Base-by-base conservation (phyloP, 2,888 invertebrate species). In the Cancer borealis region DNA sequence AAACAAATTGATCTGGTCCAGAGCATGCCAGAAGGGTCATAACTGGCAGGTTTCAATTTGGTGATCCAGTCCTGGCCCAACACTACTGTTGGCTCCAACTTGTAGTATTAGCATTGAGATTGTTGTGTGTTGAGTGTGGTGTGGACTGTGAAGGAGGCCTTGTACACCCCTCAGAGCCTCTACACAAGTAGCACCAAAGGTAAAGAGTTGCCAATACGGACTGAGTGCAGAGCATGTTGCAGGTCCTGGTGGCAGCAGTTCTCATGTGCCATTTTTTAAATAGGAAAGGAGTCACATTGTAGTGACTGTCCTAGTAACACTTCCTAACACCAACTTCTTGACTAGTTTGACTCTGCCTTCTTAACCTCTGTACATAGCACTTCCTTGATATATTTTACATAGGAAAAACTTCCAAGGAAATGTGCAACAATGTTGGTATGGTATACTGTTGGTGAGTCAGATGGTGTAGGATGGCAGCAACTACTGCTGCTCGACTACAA, bases 111-210 rank as follows among this genome's bases (percentile, higher is more conserved):
- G 84, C 84, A 84, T 14, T 84, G 39, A 84, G 39, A 84, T n/a
- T 79, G 26, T 92, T 30, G 10, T 47, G 45, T 88, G 60, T 49
- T 30, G n/a, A 39, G 87, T 84, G 88, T 30, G 47, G 30, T 87
- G 49, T 87, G 92, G 87, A 39, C 87, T 45, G 54, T 92, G 79
- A 46, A 17, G 46, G 93, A 73, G 47, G 87, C 87, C 91, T 79
- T 89, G 66, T 94, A 89, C 92, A 54, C 92, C 90, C 94, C 92
- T 88, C 87, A 84, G 92, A 92, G 92, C 92, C 94, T 94, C 94
- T 92, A 92, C 94, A 87, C 92, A 90, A 87, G 91, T 94, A 94
- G 94, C 94, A 94, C 94, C 94, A 94, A 94, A 90, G 92, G 91
- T 92, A 94, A 94, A 92, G 92, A 92, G 92, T 92, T 92, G 92